Base-by-base conservation (phyloP, 2,888 invertebrate species). In the Cabera pusaria region DNA sequence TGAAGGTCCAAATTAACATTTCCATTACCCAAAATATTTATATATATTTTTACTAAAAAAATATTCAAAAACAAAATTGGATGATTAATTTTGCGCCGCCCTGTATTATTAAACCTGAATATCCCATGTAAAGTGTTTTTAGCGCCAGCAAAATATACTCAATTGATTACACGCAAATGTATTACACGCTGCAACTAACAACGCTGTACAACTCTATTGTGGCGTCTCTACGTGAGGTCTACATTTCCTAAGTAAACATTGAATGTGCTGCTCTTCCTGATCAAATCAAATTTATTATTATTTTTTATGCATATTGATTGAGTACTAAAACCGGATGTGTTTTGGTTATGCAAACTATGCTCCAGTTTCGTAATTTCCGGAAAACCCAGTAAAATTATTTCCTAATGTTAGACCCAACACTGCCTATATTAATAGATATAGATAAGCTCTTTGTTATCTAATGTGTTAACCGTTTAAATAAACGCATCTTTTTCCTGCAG, bases 401-500 rank as follows among this genome's bases (percentile, higher is more conserved):
- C n/a, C n/a, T n/a, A n/a, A n/a, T n/a, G n/a, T n/a, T n/a, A n/a
- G n/a, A n/a, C n/a, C n/a, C n/a, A n/a, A n/a, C n/a, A n/a, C n/a
- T n/a, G n/a, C n/a, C n/a, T n/a, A n/a, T n/a, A n/a, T n/a, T n/a
- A n/a, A n/a, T n/a, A n/a, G n/a, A n/a, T n/a, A n/a, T n/a, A n/a
- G n/a, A n/a, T n/a, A n/a, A n/a, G n/a, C 6, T 31, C 16, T 17
- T 38, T 39, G 32, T 49, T 49, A 45, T 44, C 47, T 49, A 57
- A 14, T 23, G 23, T 17, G 18, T 12, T 33, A 17, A 11, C 21
- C 5, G 19, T 27, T 52, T 33, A 50, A 54, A 19, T 35, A 22
- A 19, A 4, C 12, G n/a, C 20, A 19, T 20, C 17, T 77, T 77
- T 79, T 76, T 76, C 80, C 82, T 64, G 59, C 54, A 48, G 22